These are phyloP conservation scores for Leptocoma aspasia DNA, from an alignment of 2,113 vertebrate species.

Conservation along the genomic window DNA sequence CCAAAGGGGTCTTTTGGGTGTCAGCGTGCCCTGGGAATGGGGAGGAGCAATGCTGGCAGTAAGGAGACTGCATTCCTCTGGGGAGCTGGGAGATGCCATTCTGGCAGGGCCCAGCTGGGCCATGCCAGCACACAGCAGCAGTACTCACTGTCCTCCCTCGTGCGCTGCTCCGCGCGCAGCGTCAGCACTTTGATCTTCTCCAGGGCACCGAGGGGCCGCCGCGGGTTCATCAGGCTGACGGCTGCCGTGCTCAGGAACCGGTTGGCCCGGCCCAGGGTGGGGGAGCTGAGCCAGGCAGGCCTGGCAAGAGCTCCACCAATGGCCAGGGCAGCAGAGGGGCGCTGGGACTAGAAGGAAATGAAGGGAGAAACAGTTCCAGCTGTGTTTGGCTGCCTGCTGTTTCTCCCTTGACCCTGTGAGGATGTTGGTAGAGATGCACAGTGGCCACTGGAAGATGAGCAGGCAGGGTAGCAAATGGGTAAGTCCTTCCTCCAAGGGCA, in stretches of 20 bases:
- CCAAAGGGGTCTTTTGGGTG: not conserved
- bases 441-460: not conserved
- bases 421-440: not conserved
- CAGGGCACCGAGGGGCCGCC: conserved; percentile 82
- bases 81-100: not conserved
- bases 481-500: not conserved
- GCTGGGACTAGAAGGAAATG: conserved; percentile 68
- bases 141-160: conserved; percentile 92
- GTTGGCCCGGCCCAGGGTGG: conserved; percentile 92
- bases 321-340: conserved; percentile 83
- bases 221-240: conserved; percentile 92
- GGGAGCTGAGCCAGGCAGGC: conserved; percentile 94
- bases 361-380: not conserved
- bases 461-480: not conserved
- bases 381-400: not conserved
- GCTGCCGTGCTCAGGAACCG: conserved; percentile 94
- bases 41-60: not conserved
- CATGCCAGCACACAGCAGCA: not conserved
- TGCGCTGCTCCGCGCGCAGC: conserved; percentile 87
- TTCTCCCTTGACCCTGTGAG: not conserved
- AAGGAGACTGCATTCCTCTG: not conserved
- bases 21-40: not conserved
- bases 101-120: not conserved
- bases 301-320: conserved; percentile 86
- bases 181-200: conserved; percentile 94